phyloP scores from a whole-genome alignment of 2,888 invertebrate species.

The Antheraea assamensis region DNA sequence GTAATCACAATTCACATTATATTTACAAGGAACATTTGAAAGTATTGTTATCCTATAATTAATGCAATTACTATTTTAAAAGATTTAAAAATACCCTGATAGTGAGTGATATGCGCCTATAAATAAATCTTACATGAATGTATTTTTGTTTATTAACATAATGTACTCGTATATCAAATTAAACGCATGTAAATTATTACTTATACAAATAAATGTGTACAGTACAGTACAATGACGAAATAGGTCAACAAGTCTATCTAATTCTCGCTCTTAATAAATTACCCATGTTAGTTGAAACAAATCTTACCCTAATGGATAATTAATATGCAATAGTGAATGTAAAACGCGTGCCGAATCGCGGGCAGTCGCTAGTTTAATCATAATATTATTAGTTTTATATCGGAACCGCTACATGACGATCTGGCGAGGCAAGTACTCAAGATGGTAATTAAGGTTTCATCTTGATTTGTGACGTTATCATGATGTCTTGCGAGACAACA shows the following conservation, averaged over 20 bases:
- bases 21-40: not conserved
- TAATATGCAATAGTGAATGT: not conserved
- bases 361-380: not conserved
- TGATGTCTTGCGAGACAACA: slow-evolving; percentile 51
- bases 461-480: slow-evolving; percentile 71
- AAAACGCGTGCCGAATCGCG: too few species aligned
- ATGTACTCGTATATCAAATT: not conserved
- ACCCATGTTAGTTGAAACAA: not conserved
- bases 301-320: not conserved
- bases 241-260: not conserved
- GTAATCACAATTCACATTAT: not conserved
- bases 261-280: not conserved
- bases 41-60: not conserved
- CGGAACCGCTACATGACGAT: not conserved
- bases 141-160: not conserved
- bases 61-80: not conserved
- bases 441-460: slow-evolving; percentile 28
- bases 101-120: not conserved
- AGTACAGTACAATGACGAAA: not conserved
- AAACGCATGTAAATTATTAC: not conserved
- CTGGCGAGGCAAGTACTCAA: slow-evolving; percentile 4
- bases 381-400: slow-evolving; percentile 9
- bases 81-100: not conserved
- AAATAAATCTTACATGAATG: not conserved
- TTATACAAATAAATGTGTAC: not conserved